A percentile compares a stretch with the other conserved stretches of the same genome.
Evolutionary conservation across 2,888 invertebrate genomes (phyloP).

Genomic region (Cataglyphis cursor): DNA sequence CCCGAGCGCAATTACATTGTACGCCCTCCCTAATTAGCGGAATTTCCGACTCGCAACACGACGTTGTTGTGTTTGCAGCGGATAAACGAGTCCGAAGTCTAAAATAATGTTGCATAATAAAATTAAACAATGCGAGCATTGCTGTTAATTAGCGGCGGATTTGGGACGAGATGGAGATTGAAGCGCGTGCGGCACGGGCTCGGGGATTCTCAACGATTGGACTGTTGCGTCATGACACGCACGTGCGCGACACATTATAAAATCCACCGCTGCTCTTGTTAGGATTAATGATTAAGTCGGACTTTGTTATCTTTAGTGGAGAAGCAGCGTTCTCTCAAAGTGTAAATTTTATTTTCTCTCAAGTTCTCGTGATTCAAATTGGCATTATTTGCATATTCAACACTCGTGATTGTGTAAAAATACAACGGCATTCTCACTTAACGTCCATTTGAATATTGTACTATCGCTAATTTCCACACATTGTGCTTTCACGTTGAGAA

Average conservation of each 20-base stretch:
- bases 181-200: not conserved
- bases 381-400: not conserved
- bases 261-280: not conserved
- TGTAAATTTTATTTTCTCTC: not conserved
- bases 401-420: not conserved
- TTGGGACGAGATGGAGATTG: slow-evolving; percentile 39
- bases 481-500: not conserved
- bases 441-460: not conserved
- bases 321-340: not conserved
- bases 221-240: slow-evolving; percentile 5
- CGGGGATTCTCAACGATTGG: slow-evolving; percentile 26
- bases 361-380: not conserved
- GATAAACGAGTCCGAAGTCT: slow-evolving; percentile 58
- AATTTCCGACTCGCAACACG: slow-evolving; percentile 56
- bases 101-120: slow-evolving; percentile 59
- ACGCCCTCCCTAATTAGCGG: slow-evolving; percentile 58
- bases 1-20: slow-evolving; percentile 56
- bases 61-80: slow-evolving; percentile 48
- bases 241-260: slow-evolving; percentile 1
- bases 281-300: slow-evolving; percentile 1
- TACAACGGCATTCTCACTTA: not conserved
- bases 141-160: slow-evolving; percentile 55
- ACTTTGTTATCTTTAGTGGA: not conserved
- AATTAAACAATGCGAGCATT: slow-evolving; percentile 57
- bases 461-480: slow-evolving; percentile 10